Evolutionary conservation across 2,113 vertebrate species (phyloP).

Genomic region (Corynorhinus townsendii): DNA sequence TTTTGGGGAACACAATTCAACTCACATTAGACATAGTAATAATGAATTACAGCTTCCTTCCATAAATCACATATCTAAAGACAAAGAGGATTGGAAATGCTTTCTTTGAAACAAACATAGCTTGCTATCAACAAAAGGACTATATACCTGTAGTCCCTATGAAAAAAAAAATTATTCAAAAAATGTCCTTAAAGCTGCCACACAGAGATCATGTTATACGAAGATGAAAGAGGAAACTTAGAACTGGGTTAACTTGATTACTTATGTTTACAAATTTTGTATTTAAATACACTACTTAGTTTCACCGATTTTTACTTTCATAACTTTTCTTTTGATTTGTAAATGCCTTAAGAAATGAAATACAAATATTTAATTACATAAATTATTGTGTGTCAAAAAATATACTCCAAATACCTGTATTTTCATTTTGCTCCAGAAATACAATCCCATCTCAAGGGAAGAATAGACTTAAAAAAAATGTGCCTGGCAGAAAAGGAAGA

Average conservation of each 20-base stretch:
- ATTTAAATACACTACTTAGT: background rate
- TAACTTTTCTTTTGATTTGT: background rate
- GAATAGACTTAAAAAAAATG: background rate
- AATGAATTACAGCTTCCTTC: background rate
- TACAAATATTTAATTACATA: background rate
- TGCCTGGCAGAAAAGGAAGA: background rate
- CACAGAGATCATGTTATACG: background rate
- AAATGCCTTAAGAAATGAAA: background rate
- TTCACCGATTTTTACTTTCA: background rate
- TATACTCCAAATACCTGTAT: background rate
- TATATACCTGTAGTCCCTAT: background rate
- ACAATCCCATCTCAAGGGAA: background rate
- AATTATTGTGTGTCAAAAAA: background rate
- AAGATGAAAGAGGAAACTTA: background rate
- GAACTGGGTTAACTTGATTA: background rate
- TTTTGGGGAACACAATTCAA: background rate
- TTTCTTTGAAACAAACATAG: slow-evolving; percentile 21
- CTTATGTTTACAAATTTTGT: background rate
- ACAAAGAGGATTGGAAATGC: background rate
- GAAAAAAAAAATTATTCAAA: background rate
- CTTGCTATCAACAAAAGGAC: background rate
- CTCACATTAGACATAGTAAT: background rate
- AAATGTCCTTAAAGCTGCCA: background rate
- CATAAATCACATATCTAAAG: background rate
- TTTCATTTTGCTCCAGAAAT: background rate